Base-by-base conservation (phyloP, 2,888 invertebrate species). In the Scotopteryx bipunctaria region DNA sequence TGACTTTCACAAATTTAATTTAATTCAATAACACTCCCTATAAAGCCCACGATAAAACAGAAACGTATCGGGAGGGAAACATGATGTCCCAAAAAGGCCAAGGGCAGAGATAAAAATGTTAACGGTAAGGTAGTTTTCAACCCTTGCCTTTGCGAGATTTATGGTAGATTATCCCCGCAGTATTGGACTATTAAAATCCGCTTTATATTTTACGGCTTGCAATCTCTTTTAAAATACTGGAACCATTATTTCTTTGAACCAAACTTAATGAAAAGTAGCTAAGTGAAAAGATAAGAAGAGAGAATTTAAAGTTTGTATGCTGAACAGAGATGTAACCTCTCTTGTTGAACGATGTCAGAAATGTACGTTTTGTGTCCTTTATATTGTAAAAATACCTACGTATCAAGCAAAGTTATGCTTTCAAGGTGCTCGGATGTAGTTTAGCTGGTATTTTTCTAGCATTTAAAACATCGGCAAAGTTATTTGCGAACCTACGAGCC, bases 81-180 rank as follows among this genome's bases (percentile, higher is more conserved):
- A 71, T 69, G 68, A 73, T 71, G 70, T 71, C 63, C 59, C 59
- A 56, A 61, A 69, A 67, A 67, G 67, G 69, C 59, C 60, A 69
- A 65, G 63, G 64, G 63, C 57, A 65, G 61, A 74, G 69, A 78
- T 78, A 78, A 78, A 77, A 78, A 76, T 70, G 71, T 75, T 76
- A 77, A 73, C 67, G 61, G 67, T 54, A 58, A 66, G 71, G 72
- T 78, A 76, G 75, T 78, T 76, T 69, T 69, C 69, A 73, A 71
- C 73, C 76, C 71, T 68, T 71, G 68, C 71, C 64, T 71, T 67
- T 52, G 14, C 57, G 51, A 69, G 71, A 79, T 76, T 76, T 76
- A 75, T 76, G 50, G 66, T 54, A 66, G 70, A 75, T 76, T 74
- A 73, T 69, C 68, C 67, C 61, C 63, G 49, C 58, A 69, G 69